Percentiles rank a stretch among this genome's conserved stretches.
Conservation (phyloP, 2,797 vertebrate species). For the Erethizon dorsatum region DNA sequence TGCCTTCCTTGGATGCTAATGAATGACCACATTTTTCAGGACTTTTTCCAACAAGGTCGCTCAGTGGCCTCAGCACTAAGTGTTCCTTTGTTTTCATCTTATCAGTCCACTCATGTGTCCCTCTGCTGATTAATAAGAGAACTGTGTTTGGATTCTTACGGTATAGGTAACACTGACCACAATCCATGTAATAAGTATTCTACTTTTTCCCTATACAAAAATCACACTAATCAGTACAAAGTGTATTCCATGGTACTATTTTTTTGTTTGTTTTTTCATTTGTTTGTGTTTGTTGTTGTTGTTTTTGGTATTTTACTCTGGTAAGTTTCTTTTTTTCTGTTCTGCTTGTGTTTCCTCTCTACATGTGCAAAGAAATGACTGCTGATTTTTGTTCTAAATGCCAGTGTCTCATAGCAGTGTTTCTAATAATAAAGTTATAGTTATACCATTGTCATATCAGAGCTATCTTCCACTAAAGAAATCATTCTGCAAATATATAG, state of each 20-base stretch:
- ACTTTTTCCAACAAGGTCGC: neutral
- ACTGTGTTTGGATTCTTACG: neutral
- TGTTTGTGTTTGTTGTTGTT: neutral
- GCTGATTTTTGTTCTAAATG: slow-evolving; percentile 34
- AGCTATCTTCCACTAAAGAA: neutral
- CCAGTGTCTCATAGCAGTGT: neutral
- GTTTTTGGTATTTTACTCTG: neutral
- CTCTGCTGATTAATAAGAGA: slow-evolving; percentile 36
- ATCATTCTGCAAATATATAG: slow-evolving; percentile 11
- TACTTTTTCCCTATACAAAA: neutral
- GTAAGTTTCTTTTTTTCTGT: neutral
- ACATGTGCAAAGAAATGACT: neutral
- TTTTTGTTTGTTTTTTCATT: neutral
- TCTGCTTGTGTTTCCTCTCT: neutral
- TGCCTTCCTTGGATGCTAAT: neutral
- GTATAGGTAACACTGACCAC: neutral
- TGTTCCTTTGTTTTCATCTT: neutral
- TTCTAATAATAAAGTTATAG: slow-evolving; percentile 39
- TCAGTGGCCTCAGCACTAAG: neutral
- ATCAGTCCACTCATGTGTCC: neutral
- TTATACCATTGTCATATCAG: slow-evolving; percentile 51
- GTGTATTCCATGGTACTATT: neutral
- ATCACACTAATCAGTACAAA: neutral
- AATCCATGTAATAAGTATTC: neutral
- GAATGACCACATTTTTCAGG: neutral